Evolutionary conservation across 2,797 vertebrate genomes (phyloP).

Genomic region (Leptodactylus fallax): DNA sequence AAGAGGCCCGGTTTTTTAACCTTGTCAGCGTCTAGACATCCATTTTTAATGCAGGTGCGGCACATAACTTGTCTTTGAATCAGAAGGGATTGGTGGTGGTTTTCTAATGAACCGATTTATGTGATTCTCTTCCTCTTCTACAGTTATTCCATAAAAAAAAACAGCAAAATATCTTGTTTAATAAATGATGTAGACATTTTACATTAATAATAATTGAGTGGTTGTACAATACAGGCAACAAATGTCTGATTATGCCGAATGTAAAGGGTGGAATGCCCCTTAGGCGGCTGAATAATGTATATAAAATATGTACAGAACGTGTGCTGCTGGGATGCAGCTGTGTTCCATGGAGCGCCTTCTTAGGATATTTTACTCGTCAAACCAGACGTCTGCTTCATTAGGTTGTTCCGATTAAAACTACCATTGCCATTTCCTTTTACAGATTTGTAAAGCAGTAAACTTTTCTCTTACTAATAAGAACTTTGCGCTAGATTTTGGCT

Average conservation of each 20-base stretch:
- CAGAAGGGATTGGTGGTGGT: constrained; percentile 24
- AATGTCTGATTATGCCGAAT: constrained; percentile 28
- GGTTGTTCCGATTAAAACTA: not conserved
- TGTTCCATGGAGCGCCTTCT: not conserved
- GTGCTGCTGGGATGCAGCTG: not conserved
- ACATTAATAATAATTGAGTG: constrained; percentile 12
- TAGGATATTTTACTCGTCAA: constrained; percentile 13
- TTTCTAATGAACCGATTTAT: constrained; percentile 13
- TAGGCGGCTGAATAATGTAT: constrained; percentile 34
- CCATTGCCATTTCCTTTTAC: not conserved
- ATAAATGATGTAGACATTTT: constrained; percentile 29
- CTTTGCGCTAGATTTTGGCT: not conserved
- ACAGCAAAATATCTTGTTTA: not conserved
- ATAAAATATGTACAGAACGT: not conserved
- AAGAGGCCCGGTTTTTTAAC: constrained; percentile 12
- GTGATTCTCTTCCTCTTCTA: not conserved
- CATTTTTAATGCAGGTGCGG: constrained; percentile 43
- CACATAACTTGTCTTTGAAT: constrained; percentile 33
- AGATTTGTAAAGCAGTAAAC: not conserved
- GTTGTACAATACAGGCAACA: not conserved
- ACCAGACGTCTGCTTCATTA: not conserved
- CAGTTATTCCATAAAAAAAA: not conserved
- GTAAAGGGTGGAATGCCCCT: constrained; percentile 15
- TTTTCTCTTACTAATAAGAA: not conserved
- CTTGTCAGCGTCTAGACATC: constrained; percentile 37